Evolutionary conservation across 2,113 vertebrate genomes (phyloP).

Genomic region (Copsychus sechellarum): DNA sequence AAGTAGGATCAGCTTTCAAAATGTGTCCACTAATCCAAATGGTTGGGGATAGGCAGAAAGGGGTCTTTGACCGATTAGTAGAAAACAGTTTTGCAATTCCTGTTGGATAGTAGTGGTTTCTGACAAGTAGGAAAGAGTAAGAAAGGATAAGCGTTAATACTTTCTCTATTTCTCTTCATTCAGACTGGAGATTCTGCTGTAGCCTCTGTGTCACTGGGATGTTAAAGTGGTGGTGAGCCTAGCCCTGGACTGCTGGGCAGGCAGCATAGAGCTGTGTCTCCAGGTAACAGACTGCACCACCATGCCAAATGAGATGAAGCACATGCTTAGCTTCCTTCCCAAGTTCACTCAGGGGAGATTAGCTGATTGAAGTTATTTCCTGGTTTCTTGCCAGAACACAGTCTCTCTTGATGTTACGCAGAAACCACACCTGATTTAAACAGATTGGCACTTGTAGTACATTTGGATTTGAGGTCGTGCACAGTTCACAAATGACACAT

Average conservation of each 20-base stretch:
- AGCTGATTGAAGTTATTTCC: slow-evolving; percentile 7
- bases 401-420: neutral
- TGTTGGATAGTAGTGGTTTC: neutral
- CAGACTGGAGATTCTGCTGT: neutral
- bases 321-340: neutral
- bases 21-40: neutral
- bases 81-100: neutral
- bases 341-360: neutral
- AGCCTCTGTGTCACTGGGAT: neutral
- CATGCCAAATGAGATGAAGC: neutral
- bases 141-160: neutral
- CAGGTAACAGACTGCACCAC: neutral
- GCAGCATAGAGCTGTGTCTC: neutral
- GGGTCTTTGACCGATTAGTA: neutral
- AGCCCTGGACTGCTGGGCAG: neutral
- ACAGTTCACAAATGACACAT: neutral
- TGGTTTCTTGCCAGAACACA: neutral
- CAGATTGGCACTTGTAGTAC: neutral
- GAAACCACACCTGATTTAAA: neutral
- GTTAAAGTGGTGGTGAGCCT: neutral
- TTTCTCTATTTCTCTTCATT: neutral
- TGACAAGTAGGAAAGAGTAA: neutral
- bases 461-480: neutral
- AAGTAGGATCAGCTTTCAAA: neutral
- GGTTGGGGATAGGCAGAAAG: neutral